phyloP scores from a whole-genome alignment of 2,888 invertebrate species.

The Orthosia incerta region DNA sequence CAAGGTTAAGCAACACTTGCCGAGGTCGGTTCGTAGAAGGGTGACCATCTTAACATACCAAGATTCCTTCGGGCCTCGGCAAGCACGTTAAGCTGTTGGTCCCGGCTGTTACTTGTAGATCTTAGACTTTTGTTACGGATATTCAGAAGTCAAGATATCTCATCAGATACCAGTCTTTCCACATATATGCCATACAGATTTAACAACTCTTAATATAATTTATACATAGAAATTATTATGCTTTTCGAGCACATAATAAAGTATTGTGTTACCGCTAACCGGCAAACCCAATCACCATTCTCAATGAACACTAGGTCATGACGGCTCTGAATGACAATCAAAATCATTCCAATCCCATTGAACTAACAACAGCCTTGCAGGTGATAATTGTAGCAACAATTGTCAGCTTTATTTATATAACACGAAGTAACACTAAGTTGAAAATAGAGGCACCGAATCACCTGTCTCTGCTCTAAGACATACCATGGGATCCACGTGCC shows the following conservation, averaged over 20 bases:
- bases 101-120: no score
- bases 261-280: not conserved
- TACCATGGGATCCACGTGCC: not conserved
- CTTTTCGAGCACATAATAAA: not conserved
- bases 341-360: conserved; percentile 24
- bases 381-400: conserved; percentile 40
- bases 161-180: no score
- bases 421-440: conserved; percentile 21
- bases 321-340: conserved; percentile 25
- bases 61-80: no score
- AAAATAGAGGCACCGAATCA: conserved; percentile 31
- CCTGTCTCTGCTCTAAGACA: not conserved
- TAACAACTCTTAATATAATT: no score
- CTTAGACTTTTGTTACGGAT: no score
- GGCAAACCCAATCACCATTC: conserved; percentile 17
- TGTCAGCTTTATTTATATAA: conserved; percentile 29
- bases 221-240: no score
- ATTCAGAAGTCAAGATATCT: no score
- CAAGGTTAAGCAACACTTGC: no score
- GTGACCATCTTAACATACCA: no score
- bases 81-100: no score
- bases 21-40: no score
- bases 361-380: conserved; percentile 30
- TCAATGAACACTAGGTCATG: conserved; percentile 26
- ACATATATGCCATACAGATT: no score